Evolutionary conservation across 2,113 vertebrate species (phyloP), one percentile per base, ranked within the genome.

Genomic region (Etheostoma cragini): DNA sequence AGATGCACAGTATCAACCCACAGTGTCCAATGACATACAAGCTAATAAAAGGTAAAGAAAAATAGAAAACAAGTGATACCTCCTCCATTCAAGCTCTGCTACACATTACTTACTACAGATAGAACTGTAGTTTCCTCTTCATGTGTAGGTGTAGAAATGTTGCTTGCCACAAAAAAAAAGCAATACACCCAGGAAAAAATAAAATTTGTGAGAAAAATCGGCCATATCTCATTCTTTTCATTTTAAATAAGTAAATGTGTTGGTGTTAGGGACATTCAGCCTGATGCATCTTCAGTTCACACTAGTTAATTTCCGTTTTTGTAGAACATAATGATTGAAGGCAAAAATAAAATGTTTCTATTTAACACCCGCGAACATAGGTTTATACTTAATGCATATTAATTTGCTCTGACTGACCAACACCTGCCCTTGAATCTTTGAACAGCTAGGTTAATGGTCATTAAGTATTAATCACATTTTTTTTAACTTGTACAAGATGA

Each of bases 101-200:
- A 19, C 8, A 30, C 19, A 13, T 33, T 11, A 49, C 13, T 57
- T 7, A n/a, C n/a, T 6, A 67, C 60, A 1, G 49, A 35, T 66
- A 12, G 47, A 77, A 58, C 42, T 72, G 60, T 76, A 47, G n/a
- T 72, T 78, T 76, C 76, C 80, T 88, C 70, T 86, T 82, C 68
- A 76, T 79, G 56, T 87, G 72, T 54, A 84, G 63, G 68, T 85
- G 85, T 86, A 64, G 56, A 87, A 84, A 87, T 82, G 78, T 85
- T 90, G 88, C 87, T 84, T 87, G 83, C 62, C 72, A 83, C 87
- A 52, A 57, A 82, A 62, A 46, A 74, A 26, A 78, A 54, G 26
- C 61, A 52, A 72, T n/a, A 19, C 56, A 72, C 46, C 24, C 58
- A 53, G 33, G 15, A 65, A 49, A 5, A 77, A 73, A 21, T 81